Percentiles rank a stretch among this genome's conserved stretches.
Evolutionary conservation across 2,797 vertebrate species (phyloP).

Genomic region (Ibycter americanus): DNA sequence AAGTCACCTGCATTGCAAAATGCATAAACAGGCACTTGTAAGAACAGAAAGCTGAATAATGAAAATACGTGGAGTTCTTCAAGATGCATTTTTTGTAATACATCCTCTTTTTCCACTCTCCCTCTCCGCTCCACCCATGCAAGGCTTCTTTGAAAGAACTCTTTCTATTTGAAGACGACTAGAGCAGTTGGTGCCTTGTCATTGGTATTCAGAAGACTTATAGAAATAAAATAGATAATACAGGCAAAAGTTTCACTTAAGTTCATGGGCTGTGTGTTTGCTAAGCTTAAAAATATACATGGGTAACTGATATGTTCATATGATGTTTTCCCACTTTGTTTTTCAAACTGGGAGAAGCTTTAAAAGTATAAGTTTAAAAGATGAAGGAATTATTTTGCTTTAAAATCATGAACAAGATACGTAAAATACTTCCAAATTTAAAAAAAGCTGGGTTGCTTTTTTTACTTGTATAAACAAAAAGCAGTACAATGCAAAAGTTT

Average conservation of each 20-base stretch:
- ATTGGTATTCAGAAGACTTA: not conserved
- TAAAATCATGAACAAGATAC: not conserved
- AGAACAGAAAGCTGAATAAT: not conserved
- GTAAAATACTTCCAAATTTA: not conserved
- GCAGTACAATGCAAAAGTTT: not conserved
- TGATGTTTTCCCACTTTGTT: not conserved
- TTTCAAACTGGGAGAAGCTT: not conserved
- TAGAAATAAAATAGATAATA: not conserved
- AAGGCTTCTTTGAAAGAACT: not conserved
- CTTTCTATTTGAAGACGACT: not conserved
- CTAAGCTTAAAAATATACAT: not conserved
- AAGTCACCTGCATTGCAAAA: not conserved
- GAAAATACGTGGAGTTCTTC: not conserved
- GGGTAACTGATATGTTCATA: not conserved
- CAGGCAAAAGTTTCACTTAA: not conserved
- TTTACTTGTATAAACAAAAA: not conserved
- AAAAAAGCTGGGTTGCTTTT: not conserved
- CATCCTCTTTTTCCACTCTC: not conserved
- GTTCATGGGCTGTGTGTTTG: not conserved
- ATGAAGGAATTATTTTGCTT: not conserved
- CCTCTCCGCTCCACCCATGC: not conserved
- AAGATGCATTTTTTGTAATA: not conserved
- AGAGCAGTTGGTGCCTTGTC: not conserved
- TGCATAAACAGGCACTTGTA: not conserved
- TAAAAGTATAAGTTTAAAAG: not conserved